phyloP scores from a whole-genome alignment of 2,888 invertebrate genomes.

The Stegophylla sp. region DNA sequence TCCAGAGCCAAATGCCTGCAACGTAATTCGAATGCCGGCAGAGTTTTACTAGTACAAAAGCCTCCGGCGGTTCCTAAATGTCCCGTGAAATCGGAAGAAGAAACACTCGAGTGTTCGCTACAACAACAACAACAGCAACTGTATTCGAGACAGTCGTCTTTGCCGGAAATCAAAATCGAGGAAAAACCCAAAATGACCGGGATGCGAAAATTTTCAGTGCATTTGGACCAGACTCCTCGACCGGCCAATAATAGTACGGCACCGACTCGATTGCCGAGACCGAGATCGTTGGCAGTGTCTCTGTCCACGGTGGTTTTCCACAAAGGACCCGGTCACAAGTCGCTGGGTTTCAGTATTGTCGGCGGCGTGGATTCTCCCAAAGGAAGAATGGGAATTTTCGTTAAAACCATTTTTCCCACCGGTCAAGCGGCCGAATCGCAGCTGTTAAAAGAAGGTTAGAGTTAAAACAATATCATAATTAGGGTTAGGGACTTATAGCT shows the following conservation, averaged over 20 bases:
- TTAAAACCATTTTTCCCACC: constrained; percentile 84
- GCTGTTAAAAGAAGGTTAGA: constrained; percentile 82
- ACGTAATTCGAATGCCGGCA: background rate
- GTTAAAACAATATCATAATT: constrained; percentile 58
- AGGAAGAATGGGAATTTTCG: constrained; percentile 87
- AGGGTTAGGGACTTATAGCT: too few relatives aligned
- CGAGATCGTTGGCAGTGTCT: constrained; percentile 64
- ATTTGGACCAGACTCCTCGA: constrained; percentile 61
- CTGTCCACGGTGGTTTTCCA: constrained; percentile 72
- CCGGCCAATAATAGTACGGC: too few relatives aligned
- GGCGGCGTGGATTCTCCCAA: constrained; percentile 87
- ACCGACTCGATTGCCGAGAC: constrained; percentile 61
- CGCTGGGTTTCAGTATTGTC: constrained; percentile 87
- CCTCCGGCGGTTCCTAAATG: constrained; percentile 50
- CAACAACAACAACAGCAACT: too few relatives aligned
- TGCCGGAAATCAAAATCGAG: constrained; percentile 61
- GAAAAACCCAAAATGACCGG: constrained; percentile 63
- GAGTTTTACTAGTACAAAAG: constrained; percentile 41
- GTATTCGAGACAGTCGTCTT: constrained; percentile 60
- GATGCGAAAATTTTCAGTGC: constrained; percentile 67
- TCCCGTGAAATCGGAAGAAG: constrained; percentile 38
- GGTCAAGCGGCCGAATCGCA: constrained; percentile 87
- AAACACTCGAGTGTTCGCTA: constrained; percentile 28
- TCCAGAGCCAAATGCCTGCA: constrained; percentile 36
- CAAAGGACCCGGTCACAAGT: constrained; percentile 84